Conservation (phyloP, 1,140 invertebrate species). For the Anthonomus grandis region DNA sequence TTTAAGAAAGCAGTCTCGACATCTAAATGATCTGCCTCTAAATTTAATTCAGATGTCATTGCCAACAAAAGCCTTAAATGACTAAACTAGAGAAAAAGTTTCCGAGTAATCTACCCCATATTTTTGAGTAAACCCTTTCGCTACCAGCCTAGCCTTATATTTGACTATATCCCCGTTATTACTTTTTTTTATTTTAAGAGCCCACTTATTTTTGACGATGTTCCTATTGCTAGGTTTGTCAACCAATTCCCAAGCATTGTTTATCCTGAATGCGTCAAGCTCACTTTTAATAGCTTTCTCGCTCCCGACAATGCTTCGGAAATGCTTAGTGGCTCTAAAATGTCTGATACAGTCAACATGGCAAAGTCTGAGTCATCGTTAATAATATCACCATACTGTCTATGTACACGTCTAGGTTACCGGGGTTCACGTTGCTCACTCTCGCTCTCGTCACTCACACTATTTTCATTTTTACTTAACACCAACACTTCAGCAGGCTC, state of each 20-base stretch:
- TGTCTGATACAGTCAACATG: conserved; percentile 14
- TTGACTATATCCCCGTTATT: conserved; percentile 40
- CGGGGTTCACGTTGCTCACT: not conserved
- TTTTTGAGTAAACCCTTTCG: conserved; percentile 46
- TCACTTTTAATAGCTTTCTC: conserved; percentile 35
- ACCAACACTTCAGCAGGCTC: not conserved
- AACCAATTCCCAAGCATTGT: conserved; percentile 46
- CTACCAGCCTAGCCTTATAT: conserved; percentile 44
- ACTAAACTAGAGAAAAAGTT: conserved; percentile 44
- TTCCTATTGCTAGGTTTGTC: conserved; percentile 31
- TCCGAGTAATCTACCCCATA: conserved; percentile 45
- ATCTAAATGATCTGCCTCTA: conserved; percentile 21
- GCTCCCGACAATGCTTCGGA: conserved; percentile 21
- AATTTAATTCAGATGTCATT: conserved; percentile 19
- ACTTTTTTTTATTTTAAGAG: conserved; percentile 44
- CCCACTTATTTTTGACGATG: conserved; percentile 47
- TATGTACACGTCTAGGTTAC: not conserved
- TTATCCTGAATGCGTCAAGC: conserved; percentile 39
- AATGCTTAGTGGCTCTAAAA: conserved; percentile 17
- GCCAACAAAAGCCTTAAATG: conserved; percentile 26
- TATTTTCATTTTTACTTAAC: conserved; percentile 8
- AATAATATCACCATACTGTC: not conserved
- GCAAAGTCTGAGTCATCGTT: conserved; percentile 2
- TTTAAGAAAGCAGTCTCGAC: conserved; percentile 46
- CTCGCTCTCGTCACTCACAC: not conserved